phyloP scores from a whole-genome alignment of 1,140 invertebrate genomes.

The Mizuhopecten yessoensis region DNA sequence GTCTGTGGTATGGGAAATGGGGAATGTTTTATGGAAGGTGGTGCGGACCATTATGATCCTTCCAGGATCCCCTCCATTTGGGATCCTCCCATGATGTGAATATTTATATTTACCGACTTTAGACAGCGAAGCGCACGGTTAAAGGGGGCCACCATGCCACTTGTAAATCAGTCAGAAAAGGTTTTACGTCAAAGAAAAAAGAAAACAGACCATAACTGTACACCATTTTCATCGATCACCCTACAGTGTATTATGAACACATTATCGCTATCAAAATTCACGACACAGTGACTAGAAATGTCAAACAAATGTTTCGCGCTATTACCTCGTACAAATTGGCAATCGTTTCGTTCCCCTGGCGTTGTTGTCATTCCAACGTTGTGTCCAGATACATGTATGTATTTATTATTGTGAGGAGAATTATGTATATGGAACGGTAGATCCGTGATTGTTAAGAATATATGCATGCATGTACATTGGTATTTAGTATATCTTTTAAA shows the following conservation, averaged over 20 bases:
- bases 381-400: too few relatives aligned
- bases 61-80: too few relatives aligned
- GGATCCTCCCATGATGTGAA: too few relatives aligned
- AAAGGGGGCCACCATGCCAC: not conserved
- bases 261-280: not conserved
- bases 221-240: not conserved
- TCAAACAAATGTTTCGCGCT: not conserved
- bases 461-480: too few relatives aligned
- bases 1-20: not conserved
- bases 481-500: too few relatives aligned
- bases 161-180: not conserved
- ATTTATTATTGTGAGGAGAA: too few relatives aligned
- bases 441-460: too few relatives aligned
- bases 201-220: not conserved
- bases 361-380: not conserved
- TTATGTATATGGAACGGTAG: too few relatives aligned
- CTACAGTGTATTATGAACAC: not conserved
- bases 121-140: not conserved
- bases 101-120: not conserved
- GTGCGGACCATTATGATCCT: too few relatives aligned
- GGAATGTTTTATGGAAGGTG: too few relatives aligned
- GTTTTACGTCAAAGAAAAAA: not conserved
- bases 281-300: not conserved
- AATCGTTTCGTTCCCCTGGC: not conserved
- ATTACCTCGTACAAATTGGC: not conserved